Evolutionary conservation across 2,888 invertebrate genomes (phyloP).

Genomic region (Ormyrus rosae): DNA sequence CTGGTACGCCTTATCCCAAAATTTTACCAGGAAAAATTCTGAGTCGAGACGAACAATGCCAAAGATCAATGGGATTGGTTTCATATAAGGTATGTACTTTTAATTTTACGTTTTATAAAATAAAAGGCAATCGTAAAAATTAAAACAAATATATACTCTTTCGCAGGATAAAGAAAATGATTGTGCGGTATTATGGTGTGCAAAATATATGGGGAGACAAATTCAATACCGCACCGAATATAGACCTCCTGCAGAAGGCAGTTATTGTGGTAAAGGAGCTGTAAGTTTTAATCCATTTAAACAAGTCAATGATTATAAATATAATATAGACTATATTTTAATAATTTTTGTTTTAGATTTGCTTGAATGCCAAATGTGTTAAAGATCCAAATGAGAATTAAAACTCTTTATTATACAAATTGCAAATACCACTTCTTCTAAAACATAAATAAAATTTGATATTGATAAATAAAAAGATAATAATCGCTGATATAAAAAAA

Average conservation of each 20-base stretch:
- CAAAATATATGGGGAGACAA: constrained; percentile 5
- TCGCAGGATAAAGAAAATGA: constrained; percentile 8
- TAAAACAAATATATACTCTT: neutral
- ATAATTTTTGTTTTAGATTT: constrained; percentile 35
- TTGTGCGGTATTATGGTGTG: constrained; percentile 18
- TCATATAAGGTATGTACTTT: constrained; percentile 10
- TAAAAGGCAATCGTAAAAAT: neutral
- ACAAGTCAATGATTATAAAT: neutral
- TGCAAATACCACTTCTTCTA: no score
- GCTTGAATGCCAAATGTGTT: constrained; percentile 33
- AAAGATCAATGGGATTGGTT: neutral
- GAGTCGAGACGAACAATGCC: constrained; percentile 44
- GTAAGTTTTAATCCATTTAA: neutral
- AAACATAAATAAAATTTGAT: no score
- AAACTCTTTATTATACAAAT: no score
- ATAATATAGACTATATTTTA: neutral
- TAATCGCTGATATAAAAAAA: no score
- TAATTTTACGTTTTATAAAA: neutral
- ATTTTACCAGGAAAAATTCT: constrained; percentile 39
- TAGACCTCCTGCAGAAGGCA: constrained; percentile 37
- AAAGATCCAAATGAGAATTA: constrained; percentile 13
- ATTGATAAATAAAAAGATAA: no score
- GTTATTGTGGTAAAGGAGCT: constrained; percentile 26
- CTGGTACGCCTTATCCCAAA: constrained; percentile 35
- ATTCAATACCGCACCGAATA: neutral